Evolutionary conservation across 2,888 invertebrate species (phyloP).

Genomic region (Labia minor): DNA sequence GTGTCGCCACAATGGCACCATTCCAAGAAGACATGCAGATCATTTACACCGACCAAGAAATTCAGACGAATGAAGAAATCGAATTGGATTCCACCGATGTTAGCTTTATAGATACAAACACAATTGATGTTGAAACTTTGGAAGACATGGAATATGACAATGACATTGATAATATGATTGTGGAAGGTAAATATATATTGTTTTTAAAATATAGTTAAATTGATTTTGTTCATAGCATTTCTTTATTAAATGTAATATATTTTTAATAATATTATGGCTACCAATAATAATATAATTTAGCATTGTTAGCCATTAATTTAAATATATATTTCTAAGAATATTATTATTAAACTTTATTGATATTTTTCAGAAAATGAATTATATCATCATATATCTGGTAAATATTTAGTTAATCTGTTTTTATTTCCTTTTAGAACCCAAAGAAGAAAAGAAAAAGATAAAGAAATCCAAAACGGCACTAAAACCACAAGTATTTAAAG

Average conservation of each 20-base stretch:
- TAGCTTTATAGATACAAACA: conserved; percentile 23
- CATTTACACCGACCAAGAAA: conserved; percentile 19
- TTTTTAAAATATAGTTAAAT: not conserved
- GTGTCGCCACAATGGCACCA: not conserved
- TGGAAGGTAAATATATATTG: conserved; percentile 24
- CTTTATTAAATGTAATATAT: not conserved
- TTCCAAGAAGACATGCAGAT: not conserved
- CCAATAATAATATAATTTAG: not conserved
- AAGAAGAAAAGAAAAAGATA: not conserved
- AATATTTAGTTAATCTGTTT: not conserved
- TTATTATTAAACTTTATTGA: too few species aligned
- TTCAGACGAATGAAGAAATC: conserved; percentile 22
- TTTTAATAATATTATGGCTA: not conserved
- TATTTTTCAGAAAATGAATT: too few species aligned
- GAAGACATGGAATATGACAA: conserved; percentile 23
- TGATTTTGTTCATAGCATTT: not conserved
- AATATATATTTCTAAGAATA: too few species aligned
- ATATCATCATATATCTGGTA: too few species aligned
- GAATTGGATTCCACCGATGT: conserved; percentile 24
- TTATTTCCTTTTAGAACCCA: not conserved
- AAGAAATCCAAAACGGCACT: conserved; percentile 28
- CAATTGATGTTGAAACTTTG: conserved; percentile 24
- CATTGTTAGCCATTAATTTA: not conserved
- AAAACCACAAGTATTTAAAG: conserved; percentile 33
- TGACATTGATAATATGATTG: too few species aligned